Evolutionary conservation across 2,797 vertebrate genomes (phyloP), one percentile per base, ranked within the genome.

Genomic region (Phrynocephalus forsythii): DNA sequence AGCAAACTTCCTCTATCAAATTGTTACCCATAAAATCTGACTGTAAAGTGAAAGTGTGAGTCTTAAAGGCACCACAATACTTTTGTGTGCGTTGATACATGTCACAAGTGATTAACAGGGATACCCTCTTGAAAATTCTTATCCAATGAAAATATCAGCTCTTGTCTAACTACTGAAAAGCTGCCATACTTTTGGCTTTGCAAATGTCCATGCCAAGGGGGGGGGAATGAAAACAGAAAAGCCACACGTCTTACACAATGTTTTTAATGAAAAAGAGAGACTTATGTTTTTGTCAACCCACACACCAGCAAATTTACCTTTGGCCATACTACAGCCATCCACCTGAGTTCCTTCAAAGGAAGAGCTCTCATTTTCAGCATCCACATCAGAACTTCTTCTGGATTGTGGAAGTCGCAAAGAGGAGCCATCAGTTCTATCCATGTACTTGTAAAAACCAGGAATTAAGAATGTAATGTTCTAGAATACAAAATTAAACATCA

Each of bases 391-490:
- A 66, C 79, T 89, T 0, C 91, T 87, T 72, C 93, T 87, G 78
- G 93, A 87, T 4, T 75, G 90, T n/a, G 80, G 89, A 5, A 91
- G 93, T 11, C 91, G 92, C 78, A 91, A 88, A 79, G 93, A 91
- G 24, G 93, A 93, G 86, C 93, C 94, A 44, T 93, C 92, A 0
- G 87, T 79, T 28, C 94, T 92, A 82, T 93, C 95, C 97, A 98
- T 98, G 95, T 97, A 96, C 71, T 96, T 96, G 92, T 97, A 98
- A 96, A 99, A 99, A 79, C 96, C 97, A 38, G 99, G 98, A 88
- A 99, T 98, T 95, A 99, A 95, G 94, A 98, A 98, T 15, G 97
- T 97, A 92, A 99, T 96, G 52, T 95, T 97, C 99, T 99, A 93
- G 91, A 93, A 93, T 73, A 89, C n/a, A 94, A 83, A 92, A 44